Percentiles rank a stretch among this genome's conserved stretches.
Conservation (phyloP, 2,113 vertebrate species). For the Malurus melanocephalus region DNA sequence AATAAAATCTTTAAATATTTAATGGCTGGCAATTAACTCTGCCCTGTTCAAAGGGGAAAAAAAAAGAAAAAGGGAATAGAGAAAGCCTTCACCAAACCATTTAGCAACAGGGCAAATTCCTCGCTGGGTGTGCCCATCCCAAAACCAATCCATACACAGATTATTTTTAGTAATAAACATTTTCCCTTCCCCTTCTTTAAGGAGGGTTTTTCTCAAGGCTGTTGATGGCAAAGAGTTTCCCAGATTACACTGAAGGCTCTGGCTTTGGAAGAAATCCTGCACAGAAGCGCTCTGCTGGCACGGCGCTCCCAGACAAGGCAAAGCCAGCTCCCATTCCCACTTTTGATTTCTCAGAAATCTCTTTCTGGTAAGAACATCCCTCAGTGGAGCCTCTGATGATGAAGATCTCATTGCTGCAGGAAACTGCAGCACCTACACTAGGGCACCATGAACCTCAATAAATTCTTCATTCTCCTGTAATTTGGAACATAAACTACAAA, state of each 20-base stretch:
- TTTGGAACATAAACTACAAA: background rate
- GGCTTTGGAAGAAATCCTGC: background rate
- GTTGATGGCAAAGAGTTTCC: background rate
- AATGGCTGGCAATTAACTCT: conserved; percentile 25
- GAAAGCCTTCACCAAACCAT: background rate
- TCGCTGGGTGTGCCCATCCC: background rate
- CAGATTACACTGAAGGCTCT: background rate
- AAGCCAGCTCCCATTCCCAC: background rate
- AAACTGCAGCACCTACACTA: background rate
- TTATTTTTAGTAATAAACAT: background rate
- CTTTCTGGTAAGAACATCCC: background rate
- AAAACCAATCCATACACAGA: background rate
- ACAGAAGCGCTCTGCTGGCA: background rate
- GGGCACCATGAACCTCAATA: background rate
- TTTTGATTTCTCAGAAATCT: background rate
- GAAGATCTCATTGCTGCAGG: background rate
- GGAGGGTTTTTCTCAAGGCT: background rate
- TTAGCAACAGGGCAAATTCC: background rate
- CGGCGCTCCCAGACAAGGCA: background rate
- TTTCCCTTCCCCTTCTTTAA: background rate
- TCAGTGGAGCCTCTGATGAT: background rate
- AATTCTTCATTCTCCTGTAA: background rate
- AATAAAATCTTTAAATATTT: conserved; percentile 36
- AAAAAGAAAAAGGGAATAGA: background rate
- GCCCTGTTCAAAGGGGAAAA: background rate